These are phyloP conservation scores for Sciurus carolinensis DNA, from an alignment of 2,797 vertebrate genomes.

Conservation along the genomic window DNA sequence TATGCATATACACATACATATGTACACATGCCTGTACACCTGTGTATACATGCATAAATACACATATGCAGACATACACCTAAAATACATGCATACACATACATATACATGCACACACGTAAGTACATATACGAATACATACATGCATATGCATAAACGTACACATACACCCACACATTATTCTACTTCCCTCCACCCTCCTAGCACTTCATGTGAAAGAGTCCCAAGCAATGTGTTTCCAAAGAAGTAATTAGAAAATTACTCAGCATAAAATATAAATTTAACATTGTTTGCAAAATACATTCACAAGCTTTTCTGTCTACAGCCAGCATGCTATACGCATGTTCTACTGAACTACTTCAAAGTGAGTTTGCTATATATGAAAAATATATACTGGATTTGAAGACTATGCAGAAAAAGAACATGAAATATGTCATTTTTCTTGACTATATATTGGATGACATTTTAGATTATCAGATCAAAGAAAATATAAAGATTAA, in stretches of 20 bases:
- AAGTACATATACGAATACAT: not conserved
- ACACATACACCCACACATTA: not conserved
- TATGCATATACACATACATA: not conserved
- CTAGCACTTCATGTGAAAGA: not conserved
- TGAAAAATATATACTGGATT: not conserved
- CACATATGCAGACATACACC: not conserved
- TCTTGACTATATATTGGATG: not conserved
- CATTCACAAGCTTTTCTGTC: not conserved
- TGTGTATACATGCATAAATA: no score
- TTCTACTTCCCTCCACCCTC: not conserved
- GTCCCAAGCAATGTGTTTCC: not conserved
- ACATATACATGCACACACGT: no score
- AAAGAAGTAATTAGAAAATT: not conserved
- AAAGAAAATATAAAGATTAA: not conserved
- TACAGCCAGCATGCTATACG: not conserved
- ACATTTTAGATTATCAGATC: not conserved
- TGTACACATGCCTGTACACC: not conserved
- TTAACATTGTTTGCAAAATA: not conserved
- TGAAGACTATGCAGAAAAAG: not conserved
- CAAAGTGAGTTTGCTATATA: rapidly evolving
- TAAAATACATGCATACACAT: not conserved
- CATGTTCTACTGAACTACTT: not conserved
- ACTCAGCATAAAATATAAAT: not conserved
- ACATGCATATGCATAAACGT: not conserved
- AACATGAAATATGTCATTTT: not conserved